Evolutionary conservation across 2,888 invertebrate genomes (phyloP).

Genomic region (Drosophila sordidula): DNA sequence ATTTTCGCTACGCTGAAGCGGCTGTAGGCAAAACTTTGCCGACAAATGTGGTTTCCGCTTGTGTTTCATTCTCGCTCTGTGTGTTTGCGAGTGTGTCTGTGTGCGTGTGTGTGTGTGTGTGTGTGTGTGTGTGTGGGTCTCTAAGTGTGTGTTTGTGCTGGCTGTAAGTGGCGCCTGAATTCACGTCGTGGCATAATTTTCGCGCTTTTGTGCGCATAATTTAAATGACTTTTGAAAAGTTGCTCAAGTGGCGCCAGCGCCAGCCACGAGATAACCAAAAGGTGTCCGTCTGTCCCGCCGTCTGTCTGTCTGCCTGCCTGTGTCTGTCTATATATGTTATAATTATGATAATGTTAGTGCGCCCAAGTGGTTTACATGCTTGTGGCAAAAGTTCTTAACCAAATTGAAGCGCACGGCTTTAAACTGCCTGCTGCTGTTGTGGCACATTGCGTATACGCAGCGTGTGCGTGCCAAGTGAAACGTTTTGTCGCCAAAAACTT

Average conservation of each 20-base stretch:
- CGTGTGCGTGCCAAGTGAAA: slow-evolving; percentile 41
- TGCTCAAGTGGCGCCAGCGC: slow-evolving; percentile 64
- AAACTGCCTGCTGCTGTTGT: slow-evolving; percentile 11
- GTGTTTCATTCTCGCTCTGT: slow-evolving; percentile 16
- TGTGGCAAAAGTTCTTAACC: slow-evolving; percentile 53
- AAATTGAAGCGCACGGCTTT: slow-evolving; percentile 41
- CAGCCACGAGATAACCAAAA: slow-evolving; percentile 59
- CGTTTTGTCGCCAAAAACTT: slow-evolving; percentile 56
- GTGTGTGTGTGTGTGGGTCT: slow-evolving; percentile 7
- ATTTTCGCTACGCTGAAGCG: slow-evolving; percentile 53
- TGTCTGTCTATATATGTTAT: slow-evolving; percentile 51
- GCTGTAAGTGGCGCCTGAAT: slow-evolving; percentile 76
- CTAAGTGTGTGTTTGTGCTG: slow-evolving; percentile 34
- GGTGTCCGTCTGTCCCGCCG: slow-evolving; percentile 33
- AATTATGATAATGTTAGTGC: slow-evolving; percentile 79
- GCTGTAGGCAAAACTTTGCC: slow-evolving; percentile 68
- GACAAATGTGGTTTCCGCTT: slow-evolving; percentile 72
- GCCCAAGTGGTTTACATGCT: slow-evolving; percentile 71
- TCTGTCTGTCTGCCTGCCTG: slow-evolving; percentile 3
- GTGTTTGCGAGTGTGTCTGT: background rate
- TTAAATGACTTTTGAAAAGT: slow-evolving; percentile 81
- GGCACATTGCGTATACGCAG: slow-evolving; percentile 58
- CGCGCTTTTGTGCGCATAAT: slow-evolving; percentile 78
- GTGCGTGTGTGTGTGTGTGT: background rate
- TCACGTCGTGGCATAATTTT: slow-evolving; percentile 74